phyloP scores from a whole-genome alignment of 2,797 vertebrate genomes.

The Telmatherina bonti region DNA sequence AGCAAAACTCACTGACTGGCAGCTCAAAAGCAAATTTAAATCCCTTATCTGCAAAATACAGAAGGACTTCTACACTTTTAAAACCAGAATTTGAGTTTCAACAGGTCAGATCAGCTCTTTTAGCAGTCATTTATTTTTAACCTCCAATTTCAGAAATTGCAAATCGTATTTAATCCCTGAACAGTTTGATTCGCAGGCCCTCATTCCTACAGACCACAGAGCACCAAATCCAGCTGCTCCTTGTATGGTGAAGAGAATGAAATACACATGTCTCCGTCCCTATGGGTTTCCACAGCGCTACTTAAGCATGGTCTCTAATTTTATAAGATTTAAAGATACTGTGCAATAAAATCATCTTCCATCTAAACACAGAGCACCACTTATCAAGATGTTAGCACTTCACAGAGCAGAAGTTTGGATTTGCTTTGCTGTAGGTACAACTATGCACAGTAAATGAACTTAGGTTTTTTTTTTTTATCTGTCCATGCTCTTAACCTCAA shows the following conservation, averaged over 20 bases:
- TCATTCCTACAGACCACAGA: neutral
- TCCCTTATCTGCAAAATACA: neutral
- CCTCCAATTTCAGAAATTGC: neutral
- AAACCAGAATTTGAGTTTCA: too few species aligned
- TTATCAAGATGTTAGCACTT: neutral
- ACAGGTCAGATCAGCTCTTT: too few species aligned
- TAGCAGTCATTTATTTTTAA: neutral
- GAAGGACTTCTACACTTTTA: neutral
- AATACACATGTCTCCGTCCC: conserved; percentile 42
- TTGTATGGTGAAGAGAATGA: conserved; percentile 35
- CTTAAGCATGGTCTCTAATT: conserved; percentile 42
- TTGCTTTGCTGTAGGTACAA: conserved; percentile 13
- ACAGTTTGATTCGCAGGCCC: neutral
- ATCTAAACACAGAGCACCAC: conserved; percentile 24
- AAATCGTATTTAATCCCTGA: neutral
- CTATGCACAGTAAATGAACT: conserved; percentile 36
- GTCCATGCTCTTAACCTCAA: conserved; percentile 31
- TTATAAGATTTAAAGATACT: conserved; percentile 49
- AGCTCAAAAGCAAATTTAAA: neutral
- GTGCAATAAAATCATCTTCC: conserved; percentile 27
- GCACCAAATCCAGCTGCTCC: conserved; percentile 20
- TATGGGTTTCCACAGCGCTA: conserved; percentile 31
- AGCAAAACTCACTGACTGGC: neutral
- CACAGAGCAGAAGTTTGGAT: neutral
- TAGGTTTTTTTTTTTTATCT: conserved; percentile 15